Evolutionary conservation across 2,888 invertebrate species (phyloP).

Genomic region (Phengaris alcon): DNA sequence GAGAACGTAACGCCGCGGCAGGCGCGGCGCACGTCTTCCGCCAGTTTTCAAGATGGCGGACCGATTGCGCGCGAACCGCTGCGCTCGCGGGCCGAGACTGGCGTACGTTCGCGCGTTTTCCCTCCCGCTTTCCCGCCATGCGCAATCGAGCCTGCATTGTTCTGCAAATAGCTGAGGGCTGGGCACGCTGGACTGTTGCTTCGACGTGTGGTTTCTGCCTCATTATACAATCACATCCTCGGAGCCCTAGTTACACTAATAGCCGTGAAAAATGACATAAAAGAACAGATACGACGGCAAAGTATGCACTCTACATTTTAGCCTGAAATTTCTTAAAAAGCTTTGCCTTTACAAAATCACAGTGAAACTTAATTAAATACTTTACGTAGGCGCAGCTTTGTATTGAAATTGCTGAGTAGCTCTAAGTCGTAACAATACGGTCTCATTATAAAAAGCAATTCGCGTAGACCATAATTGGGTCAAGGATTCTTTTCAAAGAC

Average conservation of each 20-base stretch:
- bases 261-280: conserved; percentile 19
- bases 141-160: conserved; percentile 77
- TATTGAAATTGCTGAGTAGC: conserved; percentile 1
- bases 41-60: conserved; percentile 70
- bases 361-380: background rate
- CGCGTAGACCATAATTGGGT: conserved; percentile 4
- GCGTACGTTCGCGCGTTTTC: conserved; percentile 71
- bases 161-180: conserved; percentile 75
- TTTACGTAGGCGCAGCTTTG: background rate
- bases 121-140: conserved; percentile 60
- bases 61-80: conserved; percentile 70
- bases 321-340: background rate
- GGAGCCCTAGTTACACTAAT: conserved; percentile 8
- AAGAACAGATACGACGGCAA: background rate
- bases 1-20: conserved; percentile 75
- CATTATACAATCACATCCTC: conserved; percentile 33
- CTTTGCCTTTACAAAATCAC: background rate
- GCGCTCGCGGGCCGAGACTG: conserved; percentile 73
- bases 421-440: conserved; percentile 9
- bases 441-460: conserved; percentile 16
- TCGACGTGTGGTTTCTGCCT: conserved; percentile 37
- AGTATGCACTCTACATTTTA: background rate
- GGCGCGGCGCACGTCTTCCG: conserved; percentile 71
- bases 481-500: conserved; percentile 29
- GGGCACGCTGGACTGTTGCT: conserved; percentile 60